phyloP scores from a whole-genome alignment of 2,888 invertebrate species.

The Toxonevra muliebris region DNA sequence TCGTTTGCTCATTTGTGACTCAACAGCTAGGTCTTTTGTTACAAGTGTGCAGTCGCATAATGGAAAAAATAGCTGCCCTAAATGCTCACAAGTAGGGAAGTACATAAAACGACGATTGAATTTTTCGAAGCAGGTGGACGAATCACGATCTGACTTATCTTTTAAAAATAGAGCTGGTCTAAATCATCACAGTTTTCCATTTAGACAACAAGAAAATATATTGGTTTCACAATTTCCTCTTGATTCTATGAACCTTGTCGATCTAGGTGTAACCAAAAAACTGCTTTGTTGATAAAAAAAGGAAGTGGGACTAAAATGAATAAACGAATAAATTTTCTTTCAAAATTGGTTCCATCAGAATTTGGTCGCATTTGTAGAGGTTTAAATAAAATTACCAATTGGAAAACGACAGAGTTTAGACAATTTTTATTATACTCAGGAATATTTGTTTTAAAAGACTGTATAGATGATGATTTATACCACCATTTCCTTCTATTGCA shows the following conservation, averaged over 20 bases:
- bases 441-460: not conserved
- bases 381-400: slow-evolving; percentile 10
- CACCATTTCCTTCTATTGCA: slow-evolving; percentile 17
- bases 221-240: slow-evolving; percentile 23
- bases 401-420: slow-evolving; percentile 1
- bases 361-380: slow-evolving; percentile 5
- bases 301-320: not conserved
- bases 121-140: too few species aligned
- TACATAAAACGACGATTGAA: too few species aligned
- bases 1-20: too few species aligned
- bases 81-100: too few species aligned
- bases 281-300: slow-evolving; percentile 4
- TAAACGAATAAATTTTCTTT: not conserved
- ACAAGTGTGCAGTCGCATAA: too few species aligned
- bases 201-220: too few species aligned
- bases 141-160: too few species aligned
- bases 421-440: slow-evolving; percentile 2
- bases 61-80: too few species aligned
- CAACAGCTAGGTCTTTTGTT: too few species aligned
- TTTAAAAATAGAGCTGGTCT: too few species aligned
- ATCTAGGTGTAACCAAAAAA: slow-evolving; percentile 23
- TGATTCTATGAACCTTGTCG: slow-evolving; percentile 20
- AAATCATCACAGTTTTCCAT: too few species aligned
- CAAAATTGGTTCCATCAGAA: slow-evolving; percentile 8
- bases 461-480: slow-evolving; percentile 3